Percentiles rank a stretch among this genome's conserved stretches.
These are phyloP conservation scores for Platycheirus rosarum DNA, from an alignment of 2,888 invertebrate genomes.

Conservation along the genomic window DNA sequence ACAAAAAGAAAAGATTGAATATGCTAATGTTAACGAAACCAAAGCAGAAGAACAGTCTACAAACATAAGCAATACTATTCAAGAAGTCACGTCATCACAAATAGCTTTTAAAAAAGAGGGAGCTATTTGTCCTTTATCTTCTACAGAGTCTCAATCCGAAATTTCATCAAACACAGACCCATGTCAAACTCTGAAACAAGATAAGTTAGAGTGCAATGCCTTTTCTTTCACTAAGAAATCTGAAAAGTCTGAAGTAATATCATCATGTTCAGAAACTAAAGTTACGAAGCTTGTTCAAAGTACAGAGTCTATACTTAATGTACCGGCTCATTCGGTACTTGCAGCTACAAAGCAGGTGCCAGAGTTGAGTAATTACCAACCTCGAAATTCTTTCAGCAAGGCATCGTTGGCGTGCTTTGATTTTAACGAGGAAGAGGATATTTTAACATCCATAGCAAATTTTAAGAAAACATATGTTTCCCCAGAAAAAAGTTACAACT, in stretches of 20 bases:
- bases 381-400: slow-evolving; percentile 33
- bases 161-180: too few relatives aligned
- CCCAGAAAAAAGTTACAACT: slow-evolving; percentile 75
- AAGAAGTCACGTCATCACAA: too few relatives aligned
- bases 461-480: slow-evolving; percentile 78
- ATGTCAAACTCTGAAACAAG: too few relatives aligned
- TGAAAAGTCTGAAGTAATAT: neutral
- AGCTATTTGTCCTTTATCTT: too few relatives aligned
- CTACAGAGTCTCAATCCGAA: too few relatives aligned
- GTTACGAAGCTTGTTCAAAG: neutral
- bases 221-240: neutral
- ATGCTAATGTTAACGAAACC: neutral
- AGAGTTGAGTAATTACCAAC: slow-evolving; percentile 3
- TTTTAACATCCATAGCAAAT: slow-evolving; percentile 77
- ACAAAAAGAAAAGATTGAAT: neutral
- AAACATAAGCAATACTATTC: too few relatives aligned
- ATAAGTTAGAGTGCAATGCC: too few relatives aligned
- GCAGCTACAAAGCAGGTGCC: neutral
- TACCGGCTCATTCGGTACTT: neutral
- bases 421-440: slow-evolving; percentile 90
- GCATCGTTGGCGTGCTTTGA: slow-evolving; percentile 87
- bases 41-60: too few relatives aligned
- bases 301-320: neutral
- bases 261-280: neutral
- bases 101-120: too few relatives aligned